These are phyloP conservation scores for Oscheius onirici DNA, from an alignment of 2,888 invertebrate genomes.

Conservation along the genomic window DNA sequence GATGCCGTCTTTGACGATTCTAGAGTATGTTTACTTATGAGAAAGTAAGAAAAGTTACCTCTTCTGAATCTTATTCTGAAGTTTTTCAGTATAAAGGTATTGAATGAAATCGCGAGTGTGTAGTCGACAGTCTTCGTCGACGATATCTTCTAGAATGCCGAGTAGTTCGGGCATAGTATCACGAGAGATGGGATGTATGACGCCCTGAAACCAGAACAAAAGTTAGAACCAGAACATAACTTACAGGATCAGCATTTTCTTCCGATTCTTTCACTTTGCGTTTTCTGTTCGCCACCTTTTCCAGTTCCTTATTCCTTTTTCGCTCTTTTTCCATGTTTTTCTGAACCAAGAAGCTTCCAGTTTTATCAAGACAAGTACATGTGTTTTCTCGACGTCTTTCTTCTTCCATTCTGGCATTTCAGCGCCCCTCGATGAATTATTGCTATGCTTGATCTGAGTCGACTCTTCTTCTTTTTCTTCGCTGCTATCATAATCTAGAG, in stretches of 20 bases:
- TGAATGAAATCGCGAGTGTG: neutral
- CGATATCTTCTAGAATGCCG: neutral
- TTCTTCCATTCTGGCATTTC: neutral
- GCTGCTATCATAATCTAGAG: neutral
- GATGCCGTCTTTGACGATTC: no score
- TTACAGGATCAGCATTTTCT: neutral
- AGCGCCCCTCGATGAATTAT: neutral
- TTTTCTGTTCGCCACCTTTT: neutral
- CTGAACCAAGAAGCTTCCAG: neutral
- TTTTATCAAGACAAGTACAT: neutral
- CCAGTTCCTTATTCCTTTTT: neutral
- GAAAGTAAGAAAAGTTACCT: neutral
- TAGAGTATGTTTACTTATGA: no score
- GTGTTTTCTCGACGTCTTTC: neutral
- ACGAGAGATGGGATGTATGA: neutral
- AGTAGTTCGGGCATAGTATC: neutral
- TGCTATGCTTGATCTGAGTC: neutral
- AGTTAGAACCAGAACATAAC: neutral
- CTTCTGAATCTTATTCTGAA: neutral
- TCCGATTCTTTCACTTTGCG: neutral
- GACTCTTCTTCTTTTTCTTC: conserved; percentile 4
- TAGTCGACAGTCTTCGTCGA: neutral
- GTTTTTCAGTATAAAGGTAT: neutral
- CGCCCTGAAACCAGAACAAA: neutral
- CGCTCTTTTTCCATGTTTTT: neutral